Conservation (phyloP, 2,113 vertebrate genomes). For the Catagonus wagneri region DNA sequence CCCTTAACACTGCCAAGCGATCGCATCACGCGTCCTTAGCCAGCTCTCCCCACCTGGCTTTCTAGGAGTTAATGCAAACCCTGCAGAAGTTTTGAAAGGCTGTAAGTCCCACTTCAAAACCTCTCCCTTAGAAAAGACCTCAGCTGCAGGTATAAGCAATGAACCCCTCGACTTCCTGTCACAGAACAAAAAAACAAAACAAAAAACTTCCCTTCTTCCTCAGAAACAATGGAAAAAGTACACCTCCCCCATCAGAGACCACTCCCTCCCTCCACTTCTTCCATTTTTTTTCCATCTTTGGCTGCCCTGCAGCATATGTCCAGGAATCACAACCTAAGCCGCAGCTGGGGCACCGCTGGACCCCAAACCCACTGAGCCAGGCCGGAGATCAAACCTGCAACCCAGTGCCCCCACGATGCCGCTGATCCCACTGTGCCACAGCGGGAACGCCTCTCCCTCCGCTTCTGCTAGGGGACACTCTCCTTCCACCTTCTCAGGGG, state of each 20-base stretch:
- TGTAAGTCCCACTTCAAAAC: neutral
- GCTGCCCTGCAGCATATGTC: too few relatives aligned
- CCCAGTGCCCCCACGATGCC: too few relatives aligned
- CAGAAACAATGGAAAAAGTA: neutral
- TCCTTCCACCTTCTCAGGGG: neutral
- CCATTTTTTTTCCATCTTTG: too few relatives aligned
- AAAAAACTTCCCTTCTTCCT: neutral
- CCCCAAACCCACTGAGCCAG: too few relatives aligned
- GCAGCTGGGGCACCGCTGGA: too few relatives aligned
- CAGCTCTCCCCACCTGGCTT: too few relatives aligned
- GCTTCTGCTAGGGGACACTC: too few relatives aligned
- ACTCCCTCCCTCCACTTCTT: too few relatives aligned
- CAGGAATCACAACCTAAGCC: too few relatives aligned
- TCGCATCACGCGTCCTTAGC: neutral
- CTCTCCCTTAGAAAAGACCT: neutral
- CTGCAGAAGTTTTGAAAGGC: neutral
- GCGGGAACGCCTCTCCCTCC: too few relatives aligned
- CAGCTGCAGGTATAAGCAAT: conserved; percentile 31
- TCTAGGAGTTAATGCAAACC: neutral
- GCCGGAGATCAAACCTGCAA: too few relatives aligned
- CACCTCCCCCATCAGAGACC: neutral
- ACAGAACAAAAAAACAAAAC: neutral
- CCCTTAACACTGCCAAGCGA: neutral
- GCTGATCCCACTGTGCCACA: too few relatives aligned
- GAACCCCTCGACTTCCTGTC: neutral